These are phyloP conservation scores for Triplophysa bombifrons DNA, from an alignment of 2,797 vertebrate species.

Conservation along the genomic window DNA sequence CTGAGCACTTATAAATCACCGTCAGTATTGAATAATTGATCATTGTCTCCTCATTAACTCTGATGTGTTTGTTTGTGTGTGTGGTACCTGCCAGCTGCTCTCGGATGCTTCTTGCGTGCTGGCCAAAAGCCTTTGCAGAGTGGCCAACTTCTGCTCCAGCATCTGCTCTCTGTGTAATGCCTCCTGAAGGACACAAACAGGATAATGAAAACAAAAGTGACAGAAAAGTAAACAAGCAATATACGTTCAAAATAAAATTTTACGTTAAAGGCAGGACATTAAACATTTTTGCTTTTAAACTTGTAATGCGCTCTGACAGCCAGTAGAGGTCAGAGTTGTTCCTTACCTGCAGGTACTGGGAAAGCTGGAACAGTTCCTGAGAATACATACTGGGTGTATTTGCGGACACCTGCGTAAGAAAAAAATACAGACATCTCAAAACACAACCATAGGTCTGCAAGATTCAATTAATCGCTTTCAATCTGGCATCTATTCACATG, in stretches of 20 bases:
- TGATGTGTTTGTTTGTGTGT: background rate
- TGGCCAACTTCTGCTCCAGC: slow-evolving; percentile 99
- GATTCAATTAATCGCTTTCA: background rate
- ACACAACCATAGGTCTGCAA: slow-evolving; percentile 6
- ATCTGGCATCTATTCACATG: background rate
- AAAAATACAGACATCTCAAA: slow-evolving; percentile 19
- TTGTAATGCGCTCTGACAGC: slow-evolving; percentile 23
- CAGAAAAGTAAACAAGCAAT: no score
- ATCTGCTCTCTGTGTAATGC: slow-evolving; percentile 99
- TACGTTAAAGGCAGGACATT: background rate
- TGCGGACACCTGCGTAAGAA: slow-evolving; percentile 87
- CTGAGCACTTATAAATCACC: no score
- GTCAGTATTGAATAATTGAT: no score
- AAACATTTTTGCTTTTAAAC: background rate
- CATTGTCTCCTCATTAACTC: background rate
- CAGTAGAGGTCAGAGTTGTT: slow-evolving; percentile 66
- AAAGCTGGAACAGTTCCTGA: slow-evolving; percentile 99
- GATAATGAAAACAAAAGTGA: background rate
- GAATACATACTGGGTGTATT: slow-evolving; percentile 99
- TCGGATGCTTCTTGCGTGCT: slow-evolving; percentile 97
- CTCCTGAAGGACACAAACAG: slow-evolving; percentile 79
- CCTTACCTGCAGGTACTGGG: slow-evolving; percentile 98
- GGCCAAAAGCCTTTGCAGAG: slow-evolving; percentile 92
- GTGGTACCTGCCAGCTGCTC: slow-evolving; percentile 97
- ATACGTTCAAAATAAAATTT: no score